Conservation (phyloP, 2,797 vertebrate species). For the Sebastes trivittatus region DNA sequence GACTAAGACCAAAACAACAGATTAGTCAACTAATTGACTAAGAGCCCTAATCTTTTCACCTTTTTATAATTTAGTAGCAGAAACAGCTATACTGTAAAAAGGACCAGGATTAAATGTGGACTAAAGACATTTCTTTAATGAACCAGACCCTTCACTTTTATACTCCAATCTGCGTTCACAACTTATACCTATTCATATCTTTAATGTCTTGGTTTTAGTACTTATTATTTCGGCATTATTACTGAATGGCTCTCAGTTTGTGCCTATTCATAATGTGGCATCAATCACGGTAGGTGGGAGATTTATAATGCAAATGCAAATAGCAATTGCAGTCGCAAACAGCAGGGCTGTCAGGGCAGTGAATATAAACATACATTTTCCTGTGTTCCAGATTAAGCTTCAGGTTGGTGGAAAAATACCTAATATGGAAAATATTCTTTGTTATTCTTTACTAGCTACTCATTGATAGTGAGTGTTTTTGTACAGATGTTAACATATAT, state of each 20-base stretch:
- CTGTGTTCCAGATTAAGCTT: not conserved
- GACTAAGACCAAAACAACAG: too few relatives aligned
- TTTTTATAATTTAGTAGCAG: not conserved
- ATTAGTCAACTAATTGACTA: too few relatives aligned
- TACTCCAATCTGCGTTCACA: not conserved
- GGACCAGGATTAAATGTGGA: not conserved
- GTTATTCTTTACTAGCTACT: not conserved
- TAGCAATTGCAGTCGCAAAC: not conserved
- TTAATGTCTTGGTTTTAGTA: not conserved
- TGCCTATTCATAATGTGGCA: not conserved
- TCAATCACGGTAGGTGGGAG: not conserved
- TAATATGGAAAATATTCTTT: conserved; percentile 9
- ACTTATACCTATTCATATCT: not conserved
- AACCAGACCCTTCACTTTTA: not conserved
- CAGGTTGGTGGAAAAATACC: conserved; percentile 1
- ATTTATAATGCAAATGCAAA: conserved; percentile 19
- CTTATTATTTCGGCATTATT: not conserved
- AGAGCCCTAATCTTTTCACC: not conserved
- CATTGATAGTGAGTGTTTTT: not conserved
- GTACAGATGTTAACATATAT: not conserved
- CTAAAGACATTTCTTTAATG: not conserved
- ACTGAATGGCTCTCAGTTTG: not conserved
- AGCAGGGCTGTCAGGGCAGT: not conserved
- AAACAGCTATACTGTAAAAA: not conserved
- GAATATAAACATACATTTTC: not conserved